Evolutionary conservation across 2,113 vertebrate genomes (phyloP).

Genomic region (Rana temporaria): DNA sequence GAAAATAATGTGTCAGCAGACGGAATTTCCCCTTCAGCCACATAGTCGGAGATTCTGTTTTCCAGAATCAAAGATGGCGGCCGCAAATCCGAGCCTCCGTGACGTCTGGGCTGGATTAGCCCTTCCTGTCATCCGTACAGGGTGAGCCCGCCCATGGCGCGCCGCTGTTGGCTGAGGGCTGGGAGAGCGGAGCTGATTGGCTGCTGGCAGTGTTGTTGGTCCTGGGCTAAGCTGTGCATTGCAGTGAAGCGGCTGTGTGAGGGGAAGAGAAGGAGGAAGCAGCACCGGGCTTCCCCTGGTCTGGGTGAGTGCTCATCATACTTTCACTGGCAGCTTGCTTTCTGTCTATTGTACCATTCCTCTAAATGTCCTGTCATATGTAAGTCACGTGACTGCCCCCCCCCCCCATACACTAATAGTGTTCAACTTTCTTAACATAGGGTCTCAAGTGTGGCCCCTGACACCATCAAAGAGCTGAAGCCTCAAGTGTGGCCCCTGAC

Average conservation of each 20-base stretch:
- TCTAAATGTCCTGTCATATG: not conserved
- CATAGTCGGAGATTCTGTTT: not conserved
- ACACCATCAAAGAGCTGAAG: too few relatives aligned
- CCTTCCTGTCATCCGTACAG: too few relatives aligned
- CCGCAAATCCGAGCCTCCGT: not conserved
- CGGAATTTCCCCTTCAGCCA: too few relatives aligned
- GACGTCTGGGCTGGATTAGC: not conserved
- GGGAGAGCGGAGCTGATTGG: not conserved
- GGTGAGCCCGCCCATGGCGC: not conserved
- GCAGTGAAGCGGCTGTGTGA: not conserved
- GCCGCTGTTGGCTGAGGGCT: not conserved
- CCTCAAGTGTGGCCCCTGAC: too few relatives aligned
- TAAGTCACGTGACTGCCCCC: not conserved
- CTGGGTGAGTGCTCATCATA: constrained; percentile 1
- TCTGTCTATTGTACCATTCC: not conserved
- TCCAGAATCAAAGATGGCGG: constrained; percentile 35
- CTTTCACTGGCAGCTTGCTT: not conserved
- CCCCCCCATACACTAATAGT: not conserved
- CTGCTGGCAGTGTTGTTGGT: not conserved
- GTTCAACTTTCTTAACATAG: not conserved
- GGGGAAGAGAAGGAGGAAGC: not conserved
- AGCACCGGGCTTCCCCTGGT: not conserved
- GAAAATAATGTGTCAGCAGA: too few relatives aligned
- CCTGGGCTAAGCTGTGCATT: not conserved
- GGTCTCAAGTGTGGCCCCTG: not conserved